These are phyloP conservation scores for Hirundo rustica DNA, from an alignment of 2,797 vertebrate species.

Conservation along the genomic window DNA sequence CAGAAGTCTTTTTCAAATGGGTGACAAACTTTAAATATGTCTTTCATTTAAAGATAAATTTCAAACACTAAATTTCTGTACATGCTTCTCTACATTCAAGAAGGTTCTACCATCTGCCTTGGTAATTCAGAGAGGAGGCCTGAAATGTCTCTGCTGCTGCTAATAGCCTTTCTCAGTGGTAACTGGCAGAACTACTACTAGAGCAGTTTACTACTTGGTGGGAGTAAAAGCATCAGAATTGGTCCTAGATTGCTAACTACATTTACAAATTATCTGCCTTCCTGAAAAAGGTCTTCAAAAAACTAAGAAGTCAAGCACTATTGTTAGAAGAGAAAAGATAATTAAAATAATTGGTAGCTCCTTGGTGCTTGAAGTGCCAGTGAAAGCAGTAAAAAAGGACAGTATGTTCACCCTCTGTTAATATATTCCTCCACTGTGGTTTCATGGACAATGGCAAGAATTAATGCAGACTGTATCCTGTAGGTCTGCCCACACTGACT, in stretches of 20 bases:
- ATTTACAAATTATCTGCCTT: not conserved
- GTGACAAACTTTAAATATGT: not conserved
- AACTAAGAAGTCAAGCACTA: not conserved
- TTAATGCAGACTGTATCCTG: not conserved
- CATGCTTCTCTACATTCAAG: not conserved
- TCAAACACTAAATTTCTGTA: not conserved
- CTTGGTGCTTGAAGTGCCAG: not conserved
- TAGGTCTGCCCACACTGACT: not conserved
- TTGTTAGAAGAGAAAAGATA: not conserved
- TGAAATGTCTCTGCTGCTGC: not conserved
- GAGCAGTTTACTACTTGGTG: not conserved
- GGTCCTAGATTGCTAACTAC: not conserved
- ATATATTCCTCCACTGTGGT: not conserved
- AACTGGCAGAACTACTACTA: not conserved
- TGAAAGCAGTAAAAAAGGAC: not conserved
- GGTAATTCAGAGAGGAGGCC: not conserved
- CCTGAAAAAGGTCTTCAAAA: not conserved
- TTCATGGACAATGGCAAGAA: not conserved
- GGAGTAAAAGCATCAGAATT: not conserved
- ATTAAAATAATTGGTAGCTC: conserved; percentile 22
- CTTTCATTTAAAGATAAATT: not conserved
- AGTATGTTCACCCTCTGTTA: not conserved
- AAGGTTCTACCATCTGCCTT: not conserved
- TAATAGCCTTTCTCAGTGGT: not conserved
- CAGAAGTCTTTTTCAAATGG: not conserved